Evolutionary conservation across 2,888 invertebrate species (phyloP), one percentile per base, ranked within the genome.

Genomic region (Adineta ricciae): DNA sequence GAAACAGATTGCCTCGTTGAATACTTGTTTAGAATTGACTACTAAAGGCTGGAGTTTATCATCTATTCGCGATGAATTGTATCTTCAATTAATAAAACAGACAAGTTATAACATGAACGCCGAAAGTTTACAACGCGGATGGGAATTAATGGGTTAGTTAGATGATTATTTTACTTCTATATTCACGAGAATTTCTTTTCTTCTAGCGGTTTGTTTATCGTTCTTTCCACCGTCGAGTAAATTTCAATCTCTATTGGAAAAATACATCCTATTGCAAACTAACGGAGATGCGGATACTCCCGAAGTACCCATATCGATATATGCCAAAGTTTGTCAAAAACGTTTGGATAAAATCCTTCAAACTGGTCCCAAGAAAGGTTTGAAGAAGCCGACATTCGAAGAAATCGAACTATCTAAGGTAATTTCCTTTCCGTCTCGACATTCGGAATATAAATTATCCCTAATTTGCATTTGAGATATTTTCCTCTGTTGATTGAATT

Each of bases 201-300:
- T 50, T 83, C 50, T 41, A 83, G 96, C 96, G 0, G 94, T 97
- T 85, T 95, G 96, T 89, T 91, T 98, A 86, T 94, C 95, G 21
- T 97, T 97, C 91, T 95, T 97, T 88, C 95, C 96, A 86, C 97
- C 97, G 1, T 95, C 96, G 86, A 93, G 94, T 24, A 94, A 95
- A 88, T 96, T 97, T 92, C 95, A 95, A 89, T 94, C 95, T 0
- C 96, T 95, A 88, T 88, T 91, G 78, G 91, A 95, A 92, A 93
- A 94, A 87, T 97, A 96, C 90, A 94, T 97, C 90, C 95, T 95
- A 91, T 92, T 95, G 86, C 96, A 97, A 90, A 52, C 83, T 1
- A 46, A 72, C 36, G 73, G 50, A 27, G 27, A 82, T n/a, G 78
- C 41, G 27, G 41, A 64, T 64, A 83, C 52, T 27, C 46, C 21